Evolutionary conservation across 2,888 invertebrate genomes (phyloP).

Genomic region (Bursaphelenchus okinawaensis): DNA sequence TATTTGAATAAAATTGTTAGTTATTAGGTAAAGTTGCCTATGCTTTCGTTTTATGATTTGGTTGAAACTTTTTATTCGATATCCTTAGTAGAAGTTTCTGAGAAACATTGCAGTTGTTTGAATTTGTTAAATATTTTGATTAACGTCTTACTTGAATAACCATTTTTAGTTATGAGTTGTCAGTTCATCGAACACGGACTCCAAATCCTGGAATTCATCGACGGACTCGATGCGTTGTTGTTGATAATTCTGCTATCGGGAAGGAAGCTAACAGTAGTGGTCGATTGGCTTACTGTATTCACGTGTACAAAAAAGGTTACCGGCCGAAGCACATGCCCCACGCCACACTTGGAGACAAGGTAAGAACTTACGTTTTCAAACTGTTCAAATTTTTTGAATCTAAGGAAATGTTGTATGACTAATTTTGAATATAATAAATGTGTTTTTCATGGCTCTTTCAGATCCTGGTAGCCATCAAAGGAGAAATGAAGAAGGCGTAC

Average conservation of each 20-base stretch:
- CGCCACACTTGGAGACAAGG: constrained; percentile 55
- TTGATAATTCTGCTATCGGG: constrained; percentile 93
- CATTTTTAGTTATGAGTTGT: constrained; percentile 48
- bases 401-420: not conserved
- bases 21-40: not conserved
- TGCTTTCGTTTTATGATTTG: not conserved
- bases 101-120: too few relatives aligned
- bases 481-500: constrained; percentile 53
- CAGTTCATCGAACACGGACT: constrained; percentile 49
- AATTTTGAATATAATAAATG: constrained; percentile 4
- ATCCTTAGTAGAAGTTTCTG: too few relatives aligned
- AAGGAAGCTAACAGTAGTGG: constrained; percentile 89
- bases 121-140: not conserved
- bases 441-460: constrained; percentile 19
- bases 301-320: constrained; percentile 76
- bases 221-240: constrained; percentile 65
- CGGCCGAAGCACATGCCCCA: constrained; percentile 53
- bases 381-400: too few relatives aligned
- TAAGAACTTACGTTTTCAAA: constrained; percentile 11
- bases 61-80: not conserved
- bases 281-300: constrained; percentile 79
- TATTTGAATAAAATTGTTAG: constrained; percentile 27
- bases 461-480: constrained; percentile 54
- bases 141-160: not conserved
- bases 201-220: constrained; percentile 52